Percentiles rank a stretch among this genome's conserved stretches.
phyloP scores from a whole-genome alignment of 2,888 invertebrate species.

The Dusona sp. region DNA sequence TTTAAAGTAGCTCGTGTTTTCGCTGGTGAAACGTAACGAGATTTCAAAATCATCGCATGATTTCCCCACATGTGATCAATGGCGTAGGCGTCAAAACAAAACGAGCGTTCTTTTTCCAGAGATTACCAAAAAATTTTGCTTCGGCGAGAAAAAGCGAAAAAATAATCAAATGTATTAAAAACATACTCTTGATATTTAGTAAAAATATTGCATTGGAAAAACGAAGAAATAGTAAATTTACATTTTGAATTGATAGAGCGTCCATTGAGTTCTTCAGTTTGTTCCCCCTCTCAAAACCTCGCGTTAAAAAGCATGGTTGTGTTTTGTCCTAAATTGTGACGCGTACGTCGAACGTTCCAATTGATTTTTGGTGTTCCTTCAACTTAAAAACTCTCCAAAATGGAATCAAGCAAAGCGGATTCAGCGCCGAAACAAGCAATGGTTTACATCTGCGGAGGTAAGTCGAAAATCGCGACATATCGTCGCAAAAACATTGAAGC shows the following conservation, averaged over 20 bases:
- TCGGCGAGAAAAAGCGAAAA: neutral
- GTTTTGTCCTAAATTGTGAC: constrained; percentile 33
- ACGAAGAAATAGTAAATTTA: neutral
- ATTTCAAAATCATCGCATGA: constrained; percentile 48
- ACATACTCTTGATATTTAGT: neutral
- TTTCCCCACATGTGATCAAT: constrained; percentile 33
- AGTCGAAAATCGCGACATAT: constrained; percentile 73
- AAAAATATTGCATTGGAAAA: constrained; percentile 8
- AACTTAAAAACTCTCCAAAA: constrained; percentile 24
- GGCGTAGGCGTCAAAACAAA: constrained; percentile 55
- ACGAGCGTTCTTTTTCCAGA: constrained; percentile 15
- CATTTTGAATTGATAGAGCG: neutral
- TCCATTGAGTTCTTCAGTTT: constrained; percentile 18
- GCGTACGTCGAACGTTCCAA: neutral
- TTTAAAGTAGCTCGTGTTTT: constrained; percentile 9
- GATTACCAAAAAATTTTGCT: neutral
- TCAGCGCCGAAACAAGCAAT: constrained; percentile 92
- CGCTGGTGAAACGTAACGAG: constrained; percentile 14
- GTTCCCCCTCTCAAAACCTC: neutral
- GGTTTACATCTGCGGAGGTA: constrained; percentile 98
- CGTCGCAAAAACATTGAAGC: neutral
- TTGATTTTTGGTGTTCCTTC: neutral
- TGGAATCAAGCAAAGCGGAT: constrained; percentile 87
- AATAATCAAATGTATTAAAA: neutral
- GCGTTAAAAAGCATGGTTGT: constrained; percentile 36